Evolutionary conservation across 2,797 vertebrate genomes (phyloP), one percentile per base, ranked within the genome.

Genomic region (Simalia tracyae): DNA sequence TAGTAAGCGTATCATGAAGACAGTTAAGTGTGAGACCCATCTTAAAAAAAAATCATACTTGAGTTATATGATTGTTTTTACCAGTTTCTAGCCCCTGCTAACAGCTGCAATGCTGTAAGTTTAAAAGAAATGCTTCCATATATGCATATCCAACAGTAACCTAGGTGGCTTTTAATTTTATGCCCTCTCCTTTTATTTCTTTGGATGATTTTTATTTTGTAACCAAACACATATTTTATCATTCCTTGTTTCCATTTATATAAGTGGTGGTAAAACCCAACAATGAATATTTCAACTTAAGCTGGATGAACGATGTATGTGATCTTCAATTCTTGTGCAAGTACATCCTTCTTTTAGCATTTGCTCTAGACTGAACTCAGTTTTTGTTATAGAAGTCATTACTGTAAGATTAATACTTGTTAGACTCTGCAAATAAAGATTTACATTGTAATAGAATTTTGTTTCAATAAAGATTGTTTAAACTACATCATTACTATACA

Each of bases 101-200:
- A 92, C 0, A 0, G 92, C 22, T 31, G 90, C 92, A 94, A 59
- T 59, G 24, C 31, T 59, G n/a, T 87, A 59, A 90, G 17, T 63
- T 86, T 54, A 72, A 59, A 81, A 24, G 10, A 6, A 89, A 26
- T 14, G 24, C 11, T 76, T 95, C 94, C 93, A 14, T 93, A 96
- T 24, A 93, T 92, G 66, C 72, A 90, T 94, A 92, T 85, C 93
- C 93, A 95, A 54, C 84, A 0, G 0, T 89, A 89, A 90, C 95
- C 96, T 94, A 85, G 91, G 92, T 95, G 92, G 61, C 85, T 87
- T 97, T 96, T 96, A 93, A 72, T 3, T 84, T 90, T 87, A 95
- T 94, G 72, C 59, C 91, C 91, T 85, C 93, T 85, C 92, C 94
- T 72, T 8, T 54, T 54, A 36, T 2, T 93, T 89, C 84, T 0